phyloP scores from a whole-genome alignment of 2,888 invertebrate genomes.

The Drosophila pseudotalamancana region DNA sequence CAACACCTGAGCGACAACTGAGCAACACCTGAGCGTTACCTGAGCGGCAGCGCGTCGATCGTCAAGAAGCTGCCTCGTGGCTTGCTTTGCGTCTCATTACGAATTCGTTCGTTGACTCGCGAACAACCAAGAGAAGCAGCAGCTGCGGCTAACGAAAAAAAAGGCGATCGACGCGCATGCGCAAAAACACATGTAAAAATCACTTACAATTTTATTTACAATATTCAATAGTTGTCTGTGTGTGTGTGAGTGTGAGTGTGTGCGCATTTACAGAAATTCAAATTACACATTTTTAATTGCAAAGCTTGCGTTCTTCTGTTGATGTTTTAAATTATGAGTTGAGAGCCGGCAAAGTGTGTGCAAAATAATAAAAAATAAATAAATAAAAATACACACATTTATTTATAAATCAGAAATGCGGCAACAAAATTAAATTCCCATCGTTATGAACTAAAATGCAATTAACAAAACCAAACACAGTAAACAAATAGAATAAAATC shows the following conservation, averaged over 20 bases:
- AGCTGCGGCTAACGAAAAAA: constrained; percentile 27
- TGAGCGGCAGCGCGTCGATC: constrained; percentile 22
- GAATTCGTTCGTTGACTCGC: constrained; percentile 80
- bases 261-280: constrained; percentile 18
- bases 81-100: constrained; percentile 72
- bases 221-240: neutral
- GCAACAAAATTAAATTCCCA: constrained; percentile 18
- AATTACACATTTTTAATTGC: constrained; percentile 36
- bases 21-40: constrained; percentile 17
- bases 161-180: constrained; percentile 66
- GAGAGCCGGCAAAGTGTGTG: constrained; percentile 47
- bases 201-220: constrained; percentile 9
- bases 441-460: constrained; percentile 32
- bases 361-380: neutral
- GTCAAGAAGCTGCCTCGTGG: constrained; percentile 22
- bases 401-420: constrained; percentile 12
- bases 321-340: constrained; percentile 50
- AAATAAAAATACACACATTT: constrained; percentile 6
- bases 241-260: neutral
- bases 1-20: constrained; percentile 1
- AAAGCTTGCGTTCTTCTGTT: constrained; percentile 41
- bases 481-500: constrained; percentile 19
- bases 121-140: constrained; percentile 41
- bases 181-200: constrained; percentile 46
- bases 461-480: constrained; percentile 21